Conservation (phyloP, 2,797 vertebrate genomes). For the Tapirus indicus region DNA sequence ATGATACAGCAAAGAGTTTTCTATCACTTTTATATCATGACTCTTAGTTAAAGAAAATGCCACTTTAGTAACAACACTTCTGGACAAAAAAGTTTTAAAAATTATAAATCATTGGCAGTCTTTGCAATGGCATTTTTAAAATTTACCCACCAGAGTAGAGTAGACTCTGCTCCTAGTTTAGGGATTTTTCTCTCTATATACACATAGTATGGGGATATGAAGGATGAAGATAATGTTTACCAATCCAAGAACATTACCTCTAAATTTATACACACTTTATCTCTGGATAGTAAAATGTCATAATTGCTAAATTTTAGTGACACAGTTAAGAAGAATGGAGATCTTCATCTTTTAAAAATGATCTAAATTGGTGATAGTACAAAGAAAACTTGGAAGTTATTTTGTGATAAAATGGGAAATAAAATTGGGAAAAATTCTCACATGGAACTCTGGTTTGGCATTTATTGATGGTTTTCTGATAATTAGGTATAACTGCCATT, state of each 20-base stretch:
- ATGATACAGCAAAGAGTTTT: not conserved
- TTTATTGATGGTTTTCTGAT: not conserved
- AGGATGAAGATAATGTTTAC: not conserved
- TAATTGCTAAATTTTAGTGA: not conserved
- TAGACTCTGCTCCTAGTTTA: not conserved
- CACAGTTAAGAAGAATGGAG: not conserved
- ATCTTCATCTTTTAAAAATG: not conserved
- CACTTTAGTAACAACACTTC: not conserved
- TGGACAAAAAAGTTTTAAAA: not conserved
- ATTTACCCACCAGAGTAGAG: not conserved
- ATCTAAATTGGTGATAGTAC: not conserved
- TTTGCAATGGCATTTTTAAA: not conserved
- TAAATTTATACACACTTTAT: not conserved
- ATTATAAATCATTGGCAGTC: not conserved
- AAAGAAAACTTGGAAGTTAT: not conserved
- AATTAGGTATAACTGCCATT: not conserved
- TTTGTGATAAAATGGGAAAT: not conserved
- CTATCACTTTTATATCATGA: not conserved
- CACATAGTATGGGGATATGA: not conserved
- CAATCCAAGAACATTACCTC: not conserved
- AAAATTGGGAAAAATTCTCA: not conserved
- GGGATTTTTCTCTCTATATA: not conserved
- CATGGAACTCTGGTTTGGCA: not conserved
- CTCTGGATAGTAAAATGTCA: not conserved
- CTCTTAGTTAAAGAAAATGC: not conserved